Conservation (phyloP, 2,888 invertebrate genomes). For the Dicyrtomina minuta region DNA sequence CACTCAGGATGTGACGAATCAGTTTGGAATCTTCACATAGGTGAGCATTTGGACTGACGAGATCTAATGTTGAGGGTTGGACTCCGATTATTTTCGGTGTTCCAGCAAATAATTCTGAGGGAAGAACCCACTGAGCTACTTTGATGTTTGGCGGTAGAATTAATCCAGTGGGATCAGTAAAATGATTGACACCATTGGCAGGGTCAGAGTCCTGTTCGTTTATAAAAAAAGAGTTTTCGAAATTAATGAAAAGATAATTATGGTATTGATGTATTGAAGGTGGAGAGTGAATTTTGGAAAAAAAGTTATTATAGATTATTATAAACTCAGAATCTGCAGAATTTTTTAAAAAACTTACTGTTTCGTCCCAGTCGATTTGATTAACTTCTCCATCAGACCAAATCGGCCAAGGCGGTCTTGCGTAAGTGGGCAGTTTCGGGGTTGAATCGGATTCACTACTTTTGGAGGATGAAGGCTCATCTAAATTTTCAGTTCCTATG, state of each 20-base stretch:
- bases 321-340: too few species aligned
- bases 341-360: neutral
- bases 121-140: slow-evolving; percentile 37
- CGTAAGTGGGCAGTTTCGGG: too few species aligned
- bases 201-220: neutral
- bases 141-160: slow-evolving; percentile 25
- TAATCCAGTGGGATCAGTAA: slow-evolving; percentile 31
- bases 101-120: slow-evolving; percentile 30
- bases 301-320: too few species aligned
- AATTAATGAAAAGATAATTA: neutral
- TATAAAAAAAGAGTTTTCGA: neutral
- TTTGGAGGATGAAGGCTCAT: too few species aligned
- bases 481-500: too few species aligned
- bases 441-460: too few species aligned
- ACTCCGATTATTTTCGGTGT: slow-evolving; percentile 25
- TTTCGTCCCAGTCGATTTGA: neutral
- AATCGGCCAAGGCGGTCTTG: slow-evolving; percentile 42
- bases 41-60: slow-evolving; percentile 40
- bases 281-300: too few species aligned
- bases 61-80: slow-evolving; percentile 23
- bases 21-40: slow-evolving; percentile 36
- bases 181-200: slow-evolving; percentile 23
- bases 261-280: too few species aligned
- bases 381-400: slow-evolving; percentile 35
- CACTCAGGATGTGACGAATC: slow-evolving; percentile 35